These are phyloP conservation scores for Crotalus viridis DNA, from an alignment of 2,113 vertebrate genomes.

Conservation along the genomic window DNA sequence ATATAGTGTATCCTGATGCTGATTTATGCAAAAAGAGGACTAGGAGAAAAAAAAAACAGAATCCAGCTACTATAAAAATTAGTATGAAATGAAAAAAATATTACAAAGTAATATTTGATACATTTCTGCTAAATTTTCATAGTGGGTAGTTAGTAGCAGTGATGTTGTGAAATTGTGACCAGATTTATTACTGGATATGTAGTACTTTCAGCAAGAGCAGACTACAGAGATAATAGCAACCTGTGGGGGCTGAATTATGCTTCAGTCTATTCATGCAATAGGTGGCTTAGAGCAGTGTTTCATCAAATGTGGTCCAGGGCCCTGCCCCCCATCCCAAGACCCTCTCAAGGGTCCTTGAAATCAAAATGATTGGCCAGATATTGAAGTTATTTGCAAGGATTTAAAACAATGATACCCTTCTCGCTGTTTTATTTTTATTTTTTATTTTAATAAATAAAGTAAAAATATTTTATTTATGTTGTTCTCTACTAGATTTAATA, in stretches of 20 bases:
- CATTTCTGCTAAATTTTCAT: background rate
- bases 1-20: background rate
- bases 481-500: background rate
- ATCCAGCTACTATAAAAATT: too few relatives aligned
- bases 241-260: background rate
- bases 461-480: background rate
- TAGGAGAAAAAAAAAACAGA: background rate
- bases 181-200: background rate
- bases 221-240: background rate
- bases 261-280: background rate
- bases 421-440: background rate
- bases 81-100: background rate
- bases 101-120: background rate
- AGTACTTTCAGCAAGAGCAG: background rate
- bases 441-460: too few relatives aligned
- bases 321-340: background rate
- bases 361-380: background rate
- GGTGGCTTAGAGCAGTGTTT: background rate
- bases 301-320: background rate
- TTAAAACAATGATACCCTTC: background rate
- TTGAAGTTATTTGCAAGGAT: background rate
- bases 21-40: background rate
- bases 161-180: background rate
- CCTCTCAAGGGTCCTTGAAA: background rate
- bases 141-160: background rate